Percentiles rank a stretch among this genome's conserved stretches.
These are phyloP conservation scores for Clivina fossor DNA, from an alignment of 2,888 invertebrate species.

Conservation along the genomic window DNA sequence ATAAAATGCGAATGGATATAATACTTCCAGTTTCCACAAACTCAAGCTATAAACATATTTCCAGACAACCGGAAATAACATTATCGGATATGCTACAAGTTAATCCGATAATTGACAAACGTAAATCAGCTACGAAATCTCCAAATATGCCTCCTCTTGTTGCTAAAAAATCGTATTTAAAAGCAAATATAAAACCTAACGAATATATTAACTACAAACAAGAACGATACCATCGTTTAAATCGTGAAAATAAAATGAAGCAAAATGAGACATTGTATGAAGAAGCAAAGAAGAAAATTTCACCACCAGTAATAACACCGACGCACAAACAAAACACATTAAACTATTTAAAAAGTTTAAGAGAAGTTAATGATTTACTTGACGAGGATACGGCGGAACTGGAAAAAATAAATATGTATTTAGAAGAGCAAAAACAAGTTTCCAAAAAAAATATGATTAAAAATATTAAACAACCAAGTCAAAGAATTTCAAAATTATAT, in stretches of 20 bases:
- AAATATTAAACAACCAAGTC: not conserved
- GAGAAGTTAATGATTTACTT: not conserved
- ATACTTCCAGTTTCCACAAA: slow-evolving; percentile 10
- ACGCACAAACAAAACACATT: no score
- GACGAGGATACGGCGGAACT: not conserved
- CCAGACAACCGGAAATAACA: slow-evolving; percentile 9
- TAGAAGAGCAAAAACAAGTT: slow-evolving; percentile 10
- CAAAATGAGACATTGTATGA: slow-evolving; percentile 14
- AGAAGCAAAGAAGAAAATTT: no score
- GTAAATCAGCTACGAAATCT: slow-evolving; percentile 2
- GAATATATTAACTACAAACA: slow-evolving; percentile 25
- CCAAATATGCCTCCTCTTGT: not conserved
- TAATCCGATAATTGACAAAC: slow-evolving; percentile 17
- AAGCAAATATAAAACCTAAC: slow-evolving; percentile 12
- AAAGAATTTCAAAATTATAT: not conserved
- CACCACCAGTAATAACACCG: no score
- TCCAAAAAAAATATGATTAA: not conserved
- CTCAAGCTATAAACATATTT: not conserved
- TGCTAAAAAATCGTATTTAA: no score
- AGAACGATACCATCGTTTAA: slow-evolving; percentile 23
- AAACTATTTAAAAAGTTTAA: slow-evolving; percentile 4
- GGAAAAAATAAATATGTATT: slow-evolving; percentile 15
- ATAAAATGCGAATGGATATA: slow-evolving; percentile 20
- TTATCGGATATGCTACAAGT: slow-evolving; percentile 23
- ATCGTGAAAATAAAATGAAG: slow-evolving; percentile 22